Evolutionary conservation across 2,113 vertebrate species (phyloP), one percentile per base, ranked within the genome.

Genomic region (Cheilinus undulatus): DNA sequence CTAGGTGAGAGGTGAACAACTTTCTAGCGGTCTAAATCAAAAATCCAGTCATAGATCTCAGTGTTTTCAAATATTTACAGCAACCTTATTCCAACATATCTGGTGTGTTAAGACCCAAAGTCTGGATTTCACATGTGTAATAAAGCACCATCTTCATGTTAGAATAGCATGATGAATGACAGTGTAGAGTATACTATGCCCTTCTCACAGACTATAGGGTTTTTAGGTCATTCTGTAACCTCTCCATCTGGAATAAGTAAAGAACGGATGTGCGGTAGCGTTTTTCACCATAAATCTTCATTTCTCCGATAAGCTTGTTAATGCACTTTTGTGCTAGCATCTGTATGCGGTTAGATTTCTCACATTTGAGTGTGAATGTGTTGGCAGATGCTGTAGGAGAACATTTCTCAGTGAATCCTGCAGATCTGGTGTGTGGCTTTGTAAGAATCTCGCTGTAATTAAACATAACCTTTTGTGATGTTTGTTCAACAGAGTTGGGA

Each of bases 281-380:
- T n/a, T n/a, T 42, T 49, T 67, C 2, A 5, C 46, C 58, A 61
- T 80, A 57, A 80, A 80, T 86, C 66, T 78, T 51, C 54, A 4
- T 28, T 4, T 2, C 27, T 54, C 14, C 27, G 62, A 72, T 48
- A 57, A 58, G 45, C 45, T 38, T 57, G 24, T 19, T 46, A 78
- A 46, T 66, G 63, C 59, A 61, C 69, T 65, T 69, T 46, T 51
- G 14, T 5, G 30, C 62, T 62, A 24, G 61, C 61, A 78, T 30
- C 70, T 67, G 68, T 19, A 38, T 54, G 10, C 5, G 4, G 48
- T 57, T 43, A 22, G 4, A 45, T 48, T 64, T 67, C 53, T 50
- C 66, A 62, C 23, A 54, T 63, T 53, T 38, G 34, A 13, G 34
- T 38, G 9, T 14, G 13, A 11, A 40, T 4, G 11, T 14, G 11